Evolutionary conservation across 1,140 invertebrate species (phyloP).

Genomic region (Metopolophium dirhodum): DNA sequence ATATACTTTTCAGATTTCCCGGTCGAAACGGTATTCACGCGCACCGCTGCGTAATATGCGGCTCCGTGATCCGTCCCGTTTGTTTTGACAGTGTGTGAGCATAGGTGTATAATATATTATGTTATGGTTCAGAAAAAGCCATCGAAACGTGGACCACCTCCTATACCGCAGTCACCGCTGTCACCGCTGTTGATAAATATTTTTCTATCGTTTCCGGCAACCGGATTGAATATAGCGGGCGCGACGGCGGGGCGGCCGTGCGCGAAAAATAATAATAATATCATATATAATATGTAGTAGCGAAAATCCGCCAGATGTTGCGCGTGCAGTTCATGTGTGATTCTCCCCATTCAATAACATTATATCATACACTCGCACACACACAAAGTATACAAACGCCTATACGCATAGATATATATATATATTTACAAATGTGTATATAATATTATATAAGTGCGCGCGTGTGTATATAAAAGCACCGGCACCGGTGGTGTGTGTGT

Average conservation of each 20-base stretch:
- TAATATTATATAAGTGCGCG: constrained; percentile 24
- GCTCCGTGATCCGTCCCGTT: neutral
- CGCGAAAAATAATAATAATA: constrained; percentile 44
- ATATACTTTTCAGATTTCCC: neutral
- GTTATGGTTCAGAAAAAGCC: neutral
- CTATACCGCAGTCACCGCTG: neutral
- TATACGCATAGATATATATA: neutral
- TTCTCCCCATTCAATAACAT: constrained; percentile 56
- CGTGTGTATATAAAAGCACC: constrained; percentile 12
- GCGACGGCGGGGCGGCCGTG: neutral
- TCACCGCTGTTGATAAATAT: constrained; percentile 18
- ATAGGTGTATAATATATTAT: neutral
- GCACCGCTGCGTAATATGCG: neutral
- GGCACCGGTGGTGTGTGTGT: neutral
- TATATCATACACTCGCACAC: constrained; percentile 29
- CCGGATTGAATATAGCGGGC: constrained; percentile 27
- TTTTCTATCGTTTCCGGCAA: constrained; percentile 53
- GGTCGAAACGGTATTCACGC: neutral
- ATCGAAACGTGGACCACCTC: neutral
- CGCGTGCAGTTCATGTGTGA: constrained; percentile 31
- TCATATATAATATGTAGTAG: constrained; percentile 27
- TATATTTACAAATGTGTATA: neutral
- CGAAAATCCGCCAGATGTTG: constrained; percentile 54
- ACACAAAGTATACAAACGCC: neutral
- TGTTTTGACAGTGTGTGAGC: neutral